Percentiles rank a stretch among this genome's conserved stretches.
Evolutionary conservation across 1,140 invertebrate genomes (phyloP).

Genomic region (Drosophila ironensis): DNA sequence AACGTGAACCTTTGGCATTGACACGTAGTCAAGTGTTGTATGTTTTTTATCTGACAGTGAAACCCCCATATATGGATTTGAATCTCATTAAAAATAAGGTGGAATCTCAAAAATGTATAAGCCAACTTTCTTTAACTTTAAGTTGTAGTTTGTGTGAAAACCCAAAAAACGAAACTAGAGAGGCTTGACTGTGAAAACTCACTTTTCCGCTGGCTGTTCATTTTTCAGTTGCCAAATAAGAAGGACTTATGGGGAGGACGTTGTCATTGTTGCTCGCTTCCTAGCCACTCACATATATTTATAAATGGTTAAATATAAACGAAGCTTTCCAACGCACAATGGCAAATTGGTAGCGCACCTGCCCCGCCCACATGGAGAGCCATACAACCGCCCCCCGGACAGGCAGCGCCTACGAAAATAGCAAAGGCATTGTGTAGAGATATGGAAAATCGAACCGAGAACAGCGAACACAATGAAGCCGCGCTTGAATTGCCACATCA

Average conservation of each 20-base stretch:
- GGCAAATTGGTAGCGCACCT: slow-evolving; percentile 26
- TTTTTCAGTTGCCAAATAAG: slow-evolving; percentile 34
- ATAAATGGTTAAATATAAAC: slow-evolving; percentile 57
- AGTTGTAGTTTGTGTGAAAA: too few species aligned
- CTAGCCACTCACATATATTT: slow-evolving; percentile 29
- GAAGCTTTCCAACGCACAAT: slow-evolving; percentile 26
- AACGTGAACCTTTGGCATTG: slow-evolving; percentile 63
- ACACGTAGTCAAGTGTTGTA: slow-evolving; percentile 32
- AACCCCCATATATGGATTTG: too few species aligned
- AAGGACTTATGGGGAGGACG: slow-evolving; percentile 39
- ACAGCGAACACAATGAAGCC: slow-evolving; percentile 51
- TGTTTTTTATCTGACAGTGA: slow-evolving; percentile 8
- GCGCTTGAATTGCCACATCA: slow-evolving; percentile 60
- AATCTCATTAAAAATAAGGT: too few species aligned
- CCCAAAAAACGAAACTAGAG: too few species aligned
- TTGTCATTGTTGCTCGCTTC: slow-evolving; percentile 34
- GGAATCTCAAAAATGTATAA: too few species aligned
- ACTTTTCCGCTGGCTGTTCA: slow-evolving; percentile 6
- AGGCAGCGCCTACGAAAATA: slow-evolving; percentile 43
- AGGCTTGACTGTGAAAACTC: not conserved
- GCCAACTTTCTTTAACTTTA: too few species aligned
- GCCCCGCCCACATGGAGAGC: not conserved
- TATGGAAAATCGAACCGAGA: slow-evolving; percentile 67
- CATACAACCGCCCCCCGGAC: not conserved
- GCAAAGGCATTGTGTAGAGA: slow-evolving; percentile 65